Conservation (phyloP, 1,140 invertebrate genomes). For the Philaenus spumarius region DNA sequence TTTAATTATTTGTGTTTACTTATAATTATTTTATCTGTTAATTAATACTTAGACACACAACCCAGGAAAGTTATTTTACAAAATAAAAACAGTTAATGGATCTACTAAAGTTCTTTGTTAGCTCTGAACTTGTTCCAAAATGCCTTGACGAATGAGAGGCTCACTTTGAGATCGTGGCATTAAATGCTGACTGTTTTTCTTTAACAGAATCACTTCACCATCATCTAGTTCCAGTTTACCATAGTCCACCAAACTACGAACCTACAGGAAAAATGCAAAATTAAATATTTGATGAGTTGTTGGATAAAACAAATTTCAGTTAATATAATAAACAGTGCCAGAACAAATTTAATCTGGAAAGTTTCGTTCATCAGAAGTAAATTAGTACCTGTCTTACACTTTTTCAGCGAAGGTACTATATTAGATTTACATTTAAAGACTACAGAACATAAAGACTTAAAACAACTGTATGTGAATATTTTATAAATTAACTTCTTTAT, state of each 20-base stretch:
- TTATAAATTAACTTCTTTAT: too few species aligned
- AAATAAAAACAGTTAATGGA: too few species aligned
- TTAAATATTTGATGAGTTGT: not conserved
- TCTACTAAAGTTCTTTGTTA: not conserved
- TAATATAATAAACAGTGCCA: too few species aligned
- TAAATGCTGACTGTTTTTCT: slow-evolving; percentile 90
- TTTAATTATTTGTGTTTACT: too few species aligned
- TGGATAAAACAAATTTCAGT: not conserved
- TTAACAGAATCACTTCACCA: slow-evolving; percentile 79
- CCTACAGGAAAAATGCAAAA: slow-evolving; percentile 43
- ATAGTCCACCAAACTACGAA: slow-evolving; percentile 82
- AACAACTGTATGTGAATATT: too few species aligned
- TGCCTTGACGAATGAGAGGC: slow-evolving; percentile 83
- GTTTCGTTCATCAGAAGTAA: not conserved
- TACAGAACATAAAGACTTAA: too few species aligned
- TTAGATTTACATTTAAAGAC: too few species aligned
- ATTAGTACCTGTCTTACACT: not conserved
- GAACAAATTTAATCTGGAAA: not conserved
- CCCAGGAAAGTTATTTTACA: too few species aligned
- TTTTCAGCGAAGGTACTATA: not conserved
- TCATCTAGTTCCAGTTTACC: slow-evolving; percentile 91
- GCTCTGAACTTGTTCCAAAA: slow-evolving; percentile 63
- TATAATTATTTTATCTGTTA: too few species aligned
- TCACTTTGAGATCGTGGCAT: slow-evolving; percentile 84
- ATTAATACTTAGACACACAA: too few species aligned